Evolutionary conservation across 2,113 vertebrate genomes (phyloP).

Genomic region (Peromyscus maniculatus): DNA sequence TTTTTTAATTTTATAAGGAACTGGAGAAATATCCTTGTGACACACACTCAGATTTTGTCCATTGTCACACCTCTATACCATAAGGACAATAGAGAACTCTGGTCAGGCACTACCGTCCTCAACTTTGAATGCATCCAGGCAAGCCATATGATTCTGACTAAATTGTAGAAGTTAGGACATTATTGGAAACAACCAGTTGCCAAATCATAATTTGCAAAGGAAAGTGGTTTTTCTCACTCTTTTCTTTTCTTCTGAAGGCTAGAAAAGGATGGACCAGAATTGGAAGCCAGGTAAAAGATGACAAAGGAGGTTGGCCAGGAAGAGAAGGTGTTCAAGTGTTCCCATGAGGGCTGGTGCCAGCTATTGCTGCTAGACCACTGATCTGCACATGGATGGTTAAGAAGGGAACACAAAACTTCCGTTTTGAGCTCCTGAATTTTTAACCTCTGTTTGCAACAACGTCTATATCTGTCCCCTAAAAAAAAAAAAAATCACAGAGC

Average conservation of each 20-base stretch:
- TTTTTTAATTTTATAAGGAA: not conserved
- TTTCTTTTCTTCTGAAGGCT: not conserved
- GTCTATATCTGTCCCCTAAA: not conserved
- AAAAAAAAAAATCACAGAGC: not conserved
- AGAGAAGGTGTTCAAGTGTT: not conserved
- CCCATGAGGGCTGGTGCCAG: not conserved
- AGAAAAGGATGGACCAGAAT: not conserved
- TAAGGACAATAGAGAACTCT: not conserved
- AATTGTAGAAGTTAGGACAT: not conserved
- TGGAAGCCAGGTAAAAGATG: not conserved
- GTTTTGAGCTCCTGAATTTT: not conserved
- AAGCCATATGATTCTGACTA: not conserved
- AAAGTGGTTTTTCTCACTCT: not conserved
- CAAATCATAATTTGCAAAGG: not conserved
- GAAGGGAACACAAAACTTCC: not conserved
- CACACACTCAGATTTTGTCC: not conserved
- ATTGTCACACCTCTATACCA: not conserved
- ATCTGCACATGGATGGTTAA: accelerated
- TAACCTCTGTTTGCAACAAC: not conserved
- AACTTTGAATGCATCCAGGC: not conserved
- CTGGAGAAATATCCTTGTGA: not conserved
- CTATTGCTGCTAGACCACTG: not conserved
- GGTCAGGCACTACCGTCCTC: not conserved
- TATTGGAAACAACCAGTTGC: not conserved
- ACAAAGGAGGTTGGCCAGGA: not conserved